Evolutionary conservation across 2,797 vertebrate species (phyloP), one percentile per base, ranked within the genome.

Genomic region (Sebastes itinus): DNA sequence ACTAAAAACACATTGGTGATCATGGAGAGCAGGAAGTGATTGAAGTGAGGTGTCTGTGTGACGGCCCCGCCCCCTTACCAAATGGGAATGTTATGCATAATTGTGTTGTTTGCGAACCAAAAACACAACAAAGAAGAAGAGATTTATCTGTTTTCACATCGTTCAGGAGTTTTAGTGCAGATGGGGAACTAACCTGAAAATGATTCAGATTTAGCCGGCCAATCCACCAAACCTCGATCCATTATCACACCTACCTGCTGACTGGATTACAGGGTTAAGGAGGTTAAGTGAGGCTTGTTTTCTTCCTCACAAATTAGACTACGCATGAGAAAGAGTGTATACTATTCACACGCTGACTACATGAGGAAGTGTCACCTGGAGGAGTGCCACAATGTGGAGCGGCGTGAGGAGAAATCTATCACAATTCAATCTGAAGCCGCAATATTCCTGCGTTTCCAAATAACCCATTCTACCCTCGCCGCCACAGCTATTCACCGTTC

Each of bases 191-290:
- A 16, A 42, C 38, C 46, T 49, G 46, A 49, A 49, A 49, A 49
- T 20, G 46, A 49, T 49, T 49, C 14, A 16, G 14, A 42, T 42
- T 42, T 42, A 42, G 38, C 38, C 14, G 6, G 38, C 16, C 42
- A 22, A 13, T n/a, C n/a, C n/a, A n/a, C n/a, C n/a, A n/a, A n/a
- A 70, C 63, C 63, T 75, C 80, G 77, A 85, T 89, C 79, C 73
- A 92, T 92, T 87, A 85, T 86, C 82, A 84, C 83, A 86, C 83
- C 35, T 27, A 61, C 79, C 71, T 85, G 83, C 71, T 73, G 86
- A 88, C 78, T 73, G 74, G 52, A 81, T 90, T 77, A 86, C 42
- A 84, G 77, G 27, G 63, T 67, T 81, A 81, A 73, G 13, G 18
- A 63, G 3, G 30, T 27, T 42, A 70, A 60, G 9, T 59, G 4